These are phyloP conservation scores for Catharus ustulatus DNA, from an alignment of 2,797 vertebrate species.

Conservation along the genomic window DNA sequence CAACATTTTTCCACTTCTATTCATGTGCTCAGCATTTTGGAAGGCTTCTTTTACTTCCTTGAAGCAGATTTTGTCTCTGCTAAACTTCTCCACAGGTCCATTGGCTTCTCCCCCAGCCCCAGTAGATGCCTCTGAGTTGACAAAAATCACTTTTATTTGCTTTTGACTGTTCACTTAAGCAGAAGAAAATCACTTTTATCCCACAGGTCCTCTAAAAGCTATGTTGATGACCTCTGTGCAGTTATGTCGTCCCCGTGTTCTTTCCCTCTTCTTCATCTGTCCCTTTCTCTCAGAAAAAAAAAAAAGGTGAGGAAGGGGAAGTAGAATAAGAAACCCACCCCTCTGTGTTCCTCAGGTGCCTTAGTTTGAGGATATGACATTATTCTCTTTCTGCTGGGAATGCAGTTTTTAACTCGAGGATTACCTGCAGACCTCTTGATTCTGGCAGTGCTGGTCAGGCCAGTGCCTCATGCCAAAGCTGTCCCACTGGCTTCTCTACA, in stretches of 20 bases:
- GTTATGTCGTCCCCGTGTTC: neutral
- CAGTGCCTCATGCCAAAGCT: accelerated
- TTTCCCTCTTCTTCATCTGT: neutral
- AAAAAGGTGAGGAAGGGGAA: neutral
- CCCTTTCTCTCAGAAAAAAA: neutral
- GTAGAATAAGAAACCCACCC: neutral
- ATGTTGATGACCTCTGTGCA: neutral
- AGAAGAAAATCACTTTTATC: neutral
- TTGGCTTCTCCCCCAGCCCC: neutral
- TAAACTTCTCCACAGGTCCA: neutral
- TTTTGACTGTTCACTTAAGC: neutral
- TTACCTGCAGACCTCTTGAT: neutral
- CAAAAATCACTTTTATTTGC: neutral
- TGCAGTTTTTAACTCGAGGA: neutral
- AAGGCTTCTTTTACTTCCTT: neutral
- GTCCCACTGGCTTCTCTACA: neutral
- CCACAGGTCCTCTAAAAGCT: neutral
- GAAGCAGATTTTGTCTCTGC: neutral
- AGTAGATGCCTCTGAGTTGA: neutral
- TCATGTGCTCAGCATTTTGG: neutral
- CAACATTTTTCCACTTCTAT: neutral
- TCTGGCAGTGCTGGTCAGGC: neutral
- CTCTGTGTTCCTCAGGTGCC: neutral
- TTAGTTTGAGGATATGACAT: neutral
- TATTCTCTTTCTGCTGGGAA: neutral